Evolutionary conservation across 2,113 vertebrate species (phyloP).

Genomic region (Lanius ludovicianus): DNA sequence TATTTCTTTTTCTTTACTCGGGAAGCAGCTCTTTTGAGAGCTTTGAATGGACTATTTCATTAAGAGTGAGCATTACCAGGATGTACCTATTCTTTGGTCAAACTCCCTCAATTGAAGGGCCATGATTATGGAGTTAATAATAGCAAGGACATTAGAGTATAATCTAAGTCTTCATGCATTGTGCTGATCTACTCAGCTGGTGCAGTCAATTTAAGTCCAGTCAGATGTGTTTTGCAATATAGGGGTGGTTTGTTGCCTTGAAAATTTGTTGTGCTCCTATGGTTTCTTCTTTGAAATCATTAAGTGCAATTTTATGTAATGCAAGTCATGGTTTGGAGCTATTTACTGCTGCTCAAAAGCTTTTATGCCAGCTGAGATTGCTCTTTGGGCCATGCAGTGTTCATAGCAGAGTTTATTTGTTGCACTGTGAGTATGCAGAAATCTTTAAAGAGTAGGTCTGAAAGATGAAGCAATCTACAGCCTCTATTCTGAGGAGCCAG

Average conservation of each 20-base stretch:
- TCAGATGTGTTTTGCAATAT: background rate
- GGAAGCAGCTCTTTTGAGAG: background rate
- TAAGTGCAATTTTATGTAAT: background rate
- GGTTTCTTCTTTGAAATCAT: background rate
- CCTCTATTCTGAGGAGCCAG: background rate
- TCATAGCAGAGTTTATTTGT: background rate
- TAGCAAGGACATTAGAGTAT: background rate
- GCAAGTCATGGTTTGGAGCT: background rate
- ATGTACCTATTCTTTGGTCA: background rate
- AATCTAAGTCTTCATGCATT: background rate
- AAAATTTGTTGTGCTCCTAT: background rate
- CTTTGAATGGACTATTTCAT: background rate
- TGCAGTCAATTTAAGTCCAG: background rate
- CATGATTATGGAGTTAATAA: background rate
- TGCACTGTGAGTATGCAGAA: background rate
- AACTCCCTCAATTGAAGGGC: background rate
- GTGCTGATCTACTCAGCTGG: background rate
- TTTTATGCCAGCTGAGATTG: background rate
- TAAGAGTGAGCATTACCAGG: background rate
- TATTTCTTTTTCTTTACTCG: background rate
- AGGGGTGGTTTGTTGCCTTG: background rate
- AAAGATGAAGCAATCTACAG: background rate
- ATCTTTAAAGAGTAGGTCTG: background rate
- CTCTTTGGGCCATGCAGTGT: rapidly evolving
- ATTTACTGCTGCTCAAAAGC: background rate